Base-by-base conservation (phyloP, 64 coral and sea anemone species). In the Montipora efflorescens region DNA sequence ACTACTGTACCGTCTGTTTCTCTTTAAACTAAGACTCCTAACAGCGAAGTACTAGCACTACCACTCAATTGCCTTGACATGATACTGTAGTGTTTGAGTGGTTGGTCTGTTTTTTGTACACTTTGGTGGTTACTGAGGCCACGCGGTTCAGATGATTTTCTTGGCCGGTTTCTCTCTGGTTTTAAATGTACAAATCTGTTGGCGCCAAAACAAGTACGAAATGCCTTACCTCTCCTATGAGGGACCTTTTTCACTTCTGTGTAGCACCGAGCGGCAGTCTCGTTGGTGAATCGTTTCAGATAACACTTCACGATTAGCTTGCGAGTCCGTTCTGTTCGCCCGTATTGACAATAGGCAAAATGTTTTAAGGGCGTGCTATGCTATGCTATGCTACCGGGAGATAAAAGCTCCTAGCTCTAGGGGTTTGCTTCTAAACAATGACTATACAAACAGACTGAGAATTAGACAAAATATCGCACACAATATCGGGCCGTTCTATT, bases 381-480 rank as follows among this genome's bases (percentile, higher is more conserved):
- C 70, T 79, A 52, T 95, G 96, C 96, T 95, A 78, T 88, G 70
- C 70, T 79, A 52, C 69, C 77, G 48, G 77, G 79, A 89, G 88
- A 95, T 94, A 95, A 97, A 95, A 87, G 89, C 82, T 44, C 77
- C 67, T 48, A 93, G 87, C 93, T 93, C 93, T 74, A 82, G 90
- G 96, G 96, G 93, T 89, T 97, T 90, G 89, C 86, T 98, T 91
- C 79, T 79, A 84, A 92, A 98, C 96, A 98, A 98, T 98, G 79
- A 92, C 96, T 92, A 98, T 95, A 98, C 96, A 98, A 98, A 98
- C 96, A 98, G 93, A 95, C 93, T 89, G 79, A 92, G 96, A 91
- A 91, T 98, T 98, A 98, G 96, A 98, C 96, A 92, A 98, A 98
- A 98, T 98, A 98, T 82, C 83, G 57, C 88, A 98, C 79, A 98